These are phyloP conservation scores for Sericinus montela DNA, from an alignment of 2,888 invertebrate genomes.

Conservation along the genomic window DNA sequence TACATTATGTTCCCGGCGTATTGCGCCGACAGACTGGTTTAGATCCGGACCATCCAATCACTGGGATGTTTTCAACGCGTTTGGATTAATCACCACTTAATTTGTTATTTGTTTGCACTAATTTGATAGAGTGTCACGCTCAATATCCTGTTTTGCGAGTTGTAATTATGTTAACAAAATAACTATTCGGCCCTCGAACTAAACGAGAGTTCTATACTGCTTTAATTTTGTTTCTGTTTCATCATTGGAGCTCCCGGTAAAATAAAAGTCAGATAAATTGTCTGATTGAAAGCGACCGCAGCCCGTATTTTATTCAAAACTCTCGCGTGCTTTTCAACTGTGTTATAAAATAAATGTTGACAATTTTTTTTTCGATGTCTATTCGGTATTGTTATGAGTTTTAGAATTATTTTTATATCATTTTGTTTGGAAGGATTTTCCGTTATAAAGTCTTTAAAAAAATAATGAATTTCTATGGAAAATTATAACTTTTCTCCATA, in stretches of 20 bases:
- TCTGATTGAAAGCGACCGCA: constrained; percentile 10
- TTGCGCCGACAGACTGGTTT: constrained; percentile 1
- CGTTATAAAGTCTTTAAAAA: too few species aligned
- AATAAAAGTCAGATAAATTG: constrained; percentile 12
- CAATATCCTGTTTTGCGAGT: constrained; percentile 3
- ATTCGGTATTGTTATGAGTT: too few species aligned
- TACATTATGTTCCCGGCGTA: constrained; percentile 8
- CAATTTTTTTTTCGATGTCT: too few species aligned
- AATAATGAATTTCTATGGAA: too few species aligned
- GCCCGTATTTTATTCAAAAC: constrained; percentile 7
- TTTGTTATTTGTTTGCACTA: constrained; percentile 12
- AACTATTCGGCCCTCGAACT: neutral
- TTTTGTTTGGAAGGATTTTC: too few species aligned
- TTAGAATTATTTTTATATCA: too few species aligned
- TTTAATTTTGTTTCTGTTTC: constrained; percentile 2
- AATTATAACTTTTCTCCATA: too few species aligned
- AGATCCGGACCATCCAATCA: constrained; percentile 4
- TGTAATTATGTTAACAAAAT: constrained; percentile 11
- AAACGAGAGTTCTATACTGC: neutral
- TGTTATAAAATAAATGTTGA: neutral
- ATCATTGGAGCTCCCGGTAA: constrained; percentile 3
- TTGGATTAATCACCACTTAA: constrained; percentile 7
- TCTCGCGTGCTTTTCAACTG: neutral
- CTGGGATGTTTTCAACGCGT: constrained; percentile 11
- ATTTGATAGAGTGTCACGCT: constrained; percentile 3